These are phyloP conservation scores for Sinhomidia bicolor DNA, from an alignment of 2,888 invertebrate genomes.

Conservation along the genomic window DNA sequence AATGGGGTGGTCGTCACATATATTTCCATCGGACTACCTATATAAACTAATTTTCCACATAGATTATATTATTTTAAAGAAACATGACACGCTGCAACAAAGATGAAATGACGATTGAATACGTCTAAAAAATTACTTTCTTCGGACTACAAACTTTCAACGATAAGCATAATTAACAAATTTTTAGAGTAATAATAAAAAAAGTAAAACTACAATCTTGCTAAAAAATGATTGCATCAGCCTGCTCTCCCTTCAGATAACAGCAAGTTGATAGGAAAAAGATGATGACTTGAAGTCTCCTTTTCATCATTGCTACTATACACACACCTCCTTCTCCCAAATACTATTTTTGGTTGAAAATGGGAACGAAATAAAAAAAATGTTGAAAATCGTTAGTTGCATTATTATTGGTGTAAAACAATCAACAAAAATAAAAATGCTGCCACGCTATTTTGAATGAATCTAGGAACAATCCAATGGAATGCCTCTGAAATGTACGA, in stretches of 20 bases:
- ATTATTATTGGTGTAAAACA: background rate
- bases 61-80: background rate
- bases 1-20: background rate
- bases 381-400: background rate
- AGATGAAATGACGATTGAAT: background rate
- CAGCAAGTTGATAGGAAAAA: background rate
- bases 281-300: background rate
- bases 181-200: background rate
- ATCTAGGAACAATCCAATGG: conserved; percentile 15
- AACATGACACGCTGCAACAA: background rate
- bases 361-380: background rate
- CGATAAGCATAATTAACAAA: background rate
- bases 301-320: background rate
- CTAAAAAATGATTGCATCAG: background rate
- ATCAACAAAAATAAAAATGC: background rate
- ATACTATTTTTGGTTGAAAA: conserved; percentile 1
- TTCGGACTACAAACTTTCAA: background rate
- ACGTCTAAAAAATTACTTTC: background rate
- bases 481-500: conserved; percentile 32
- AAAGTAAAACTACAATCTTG: background rate
- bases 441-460: background rate
- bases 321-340: background rate
- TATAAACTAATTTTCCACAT: conserved; percentile 1
- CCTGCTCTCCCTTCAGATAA: background rate
- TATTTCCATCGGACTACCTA: background rate